Conservation (phyloP, 2,113 vertebrate species). For the Steatornis caripensis region DNA sequence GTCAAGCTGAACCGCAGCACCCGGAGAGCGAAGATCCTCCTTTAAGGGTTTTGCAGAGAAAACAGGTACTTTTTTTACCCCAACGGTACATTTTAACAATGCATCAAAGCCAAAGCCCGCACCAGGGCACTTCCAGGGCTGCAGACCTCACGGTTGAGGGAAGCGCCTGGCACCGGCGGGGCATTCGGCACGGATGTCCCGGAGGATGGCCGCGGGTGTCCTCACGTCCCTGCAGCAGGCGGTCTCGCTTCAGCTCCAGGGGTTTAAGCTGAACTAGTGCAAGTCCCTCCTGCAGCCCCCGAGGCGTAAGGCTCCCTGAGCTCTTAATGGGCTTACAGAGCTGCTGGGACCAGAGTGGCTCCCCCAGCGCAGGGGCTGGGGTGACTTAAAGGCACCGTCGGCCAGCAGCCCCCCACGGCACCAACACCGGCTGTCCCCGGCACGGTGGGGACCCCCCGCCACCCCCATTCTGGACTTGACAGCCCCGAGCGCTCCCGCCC, state of each 20-base stretch:
- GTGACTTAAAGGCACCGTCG: neutral
- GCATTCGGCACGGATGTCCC: fast-evolving
- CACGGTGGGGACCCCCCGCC: fast-evolving
- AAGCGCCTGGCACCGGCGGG: neutral
- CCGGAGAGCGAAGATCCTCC: fast-evolving
- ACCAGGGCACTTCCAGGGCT: neutral
- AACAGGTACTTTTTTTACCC: neutral
- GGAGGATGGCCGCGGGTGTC: fast-evolving
- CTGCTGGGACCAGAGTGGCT: neutral
- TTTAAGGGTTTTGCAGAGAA: neutral
- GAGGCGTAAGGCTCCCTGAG: conserved; percentile 31
- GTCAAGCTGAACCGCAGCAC: neutral
- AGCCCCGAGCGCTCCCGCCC: fast-evolving
- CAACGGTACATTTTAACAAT: neutral
- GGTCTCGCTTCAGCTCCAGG: neutral
- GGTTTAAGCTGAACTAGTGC: conserved; percentile 10
- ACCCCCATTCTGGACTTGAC: fast-evolving
- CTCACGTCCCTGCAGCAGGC: fast-evolving
- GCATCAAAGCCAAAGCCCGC: neutral
- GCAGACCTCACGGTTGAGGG: neutral
- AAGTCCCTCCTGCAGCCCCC: conserved; percentile 35
- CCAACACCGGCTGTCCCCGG: fast-evolving
- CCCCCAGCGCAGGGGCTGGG: neutral
- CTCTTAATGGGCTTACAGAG: conserved; percentile 33
- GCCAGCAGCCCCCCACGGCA: fast-evolving